Evolutionary conservation across 1,140 invertebrate species (phyloP).

Genomic region (Macrostomum lignano): DNA sequence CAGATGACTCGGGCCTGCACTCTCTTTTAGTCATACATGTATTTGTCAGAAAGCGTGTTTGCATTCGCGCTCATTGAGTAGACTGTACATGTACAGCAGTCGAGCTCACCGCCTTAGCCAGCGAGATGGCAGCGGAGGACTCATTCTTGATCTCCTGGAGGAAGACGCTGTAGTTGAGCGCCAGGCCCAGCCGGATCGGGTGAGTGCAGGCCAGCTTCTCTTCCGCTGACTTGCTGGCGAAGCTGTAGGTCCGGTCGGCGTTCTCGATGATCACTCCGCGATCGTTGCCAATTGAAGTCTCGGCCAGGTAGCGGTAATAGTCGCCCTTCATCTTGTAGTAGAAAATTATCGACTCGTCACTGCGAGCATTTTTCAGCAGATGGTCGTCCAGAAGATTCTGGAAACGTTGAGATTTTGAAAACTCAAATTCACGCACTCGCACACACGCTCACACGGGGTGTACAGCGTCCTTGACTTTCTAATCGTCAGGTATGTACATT

Average conservation of each 20-base stretch:
- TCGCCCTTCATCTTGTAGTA: conserved; percentile 98
- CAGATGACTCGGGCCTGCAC: too few relatives aligned
- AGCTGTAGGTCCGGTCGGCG: conserved; percentile 10
- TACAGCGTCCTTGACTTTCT: too few relatives aligned
- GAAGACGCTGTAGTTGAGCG: conserved; percentile 12
- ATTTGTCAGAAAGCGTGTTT: too few relatives aligned
- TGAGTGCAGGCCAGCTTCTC: conserved; percentile 8
- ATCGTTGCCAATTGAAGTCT: conserved; percentile 61
- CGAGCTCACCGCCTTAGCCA: conserved; percentile 10
- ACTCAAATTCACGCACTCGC: too few relatives aligned
- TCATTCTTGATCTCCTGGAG: conserved; percentile 10
- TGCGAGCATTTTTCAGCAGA: conserved; percentile 76
- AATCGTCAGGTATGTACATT: too few relatives aligned
- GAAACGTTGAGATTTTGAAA: too few relatives aligned
- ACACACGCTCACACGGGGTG: too few relatives aligned
- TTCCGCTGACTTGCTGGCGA: conserved; percentile 9
- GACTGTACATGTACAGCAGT: too few relatives aligned
- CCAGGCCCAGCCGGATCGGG: conserved; percentile 11
- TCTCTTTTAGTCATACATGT: too few relatives aligned
- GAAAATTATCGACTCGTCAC: conserved; percentile 89
- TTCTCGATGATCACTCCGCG: conserved; percentile 81
- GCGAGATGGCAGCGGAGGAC: conserved; percentile 8
- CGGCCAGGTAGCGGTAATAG: conserved; percentile 91
- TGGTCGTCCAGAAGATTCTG: conserved; percentile 75
- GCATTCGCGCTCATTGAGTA: too few relatives aligned